A percentile compares a stretch with the other conserved stretches of the same genome.
These are phyloP conservation scores for Sterna hirundo DNA, from an alignment of 2,113 vertebrate genomes.

Conservation along the genomic window DNA sequence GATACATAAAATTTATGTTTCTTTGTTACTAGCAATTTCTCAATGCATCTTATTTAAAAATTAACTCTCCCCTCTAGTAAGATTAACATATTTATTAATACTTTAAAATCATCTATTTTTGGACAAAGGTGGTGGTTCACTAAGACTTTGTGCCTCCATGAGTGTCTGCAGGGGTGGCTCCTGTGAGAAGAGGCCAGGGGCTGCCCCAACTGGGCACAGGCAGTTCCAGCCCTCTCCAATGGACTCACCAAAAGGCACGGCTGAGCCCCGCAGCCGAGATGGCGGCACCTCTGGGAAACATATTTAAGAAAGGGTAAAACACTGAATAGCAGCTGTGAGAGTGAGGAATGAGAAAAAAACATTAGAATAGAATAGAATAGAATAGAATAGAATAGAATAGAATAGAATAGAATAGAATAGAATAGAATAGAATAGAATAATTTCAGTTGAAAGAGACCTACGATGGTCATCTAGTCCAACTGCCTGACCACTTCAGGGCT, in stretches of 20 bases:
- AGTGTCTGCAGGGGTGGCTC: too few species aligned
- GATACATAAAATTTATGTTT: background rate
- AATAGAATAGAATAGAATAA: background rate
- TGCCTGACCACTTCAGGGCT: background rate
- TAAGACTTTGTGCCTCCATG: background rate
- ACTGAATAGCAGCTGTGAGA: background rate
- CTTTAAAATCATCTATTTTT: background rate
- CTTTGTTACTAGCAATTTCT: background rate
- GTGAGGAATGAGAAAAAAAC: background rate
- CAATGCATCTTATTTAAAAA: background rate
- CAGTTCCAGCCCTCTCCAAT: rapidly evolving
- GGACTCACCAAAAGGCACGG: rapidly evolving
- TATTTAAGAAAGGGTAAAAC: background rate
- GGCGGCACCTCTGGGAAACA: background rate
- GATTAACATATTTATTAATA: background rate
- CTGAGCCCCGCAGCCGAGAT: rapidly evolving
- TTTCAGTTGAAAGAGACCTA: background rate
- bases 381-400: background rate
- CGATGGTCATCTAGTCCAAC: background rate
- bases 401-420: background rate
- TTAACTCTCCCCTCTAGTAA: background rate
- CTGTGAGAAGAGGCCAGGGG: background rate
- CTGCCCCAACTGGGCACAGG: background rate
- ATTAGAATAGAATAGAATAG: background rate
- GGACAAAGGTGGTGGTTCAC: background rate